phyloP scores from a whole-genome alignment of 2,888 invertebrate genomes.

The Himalopsyche japonica region DNA sequence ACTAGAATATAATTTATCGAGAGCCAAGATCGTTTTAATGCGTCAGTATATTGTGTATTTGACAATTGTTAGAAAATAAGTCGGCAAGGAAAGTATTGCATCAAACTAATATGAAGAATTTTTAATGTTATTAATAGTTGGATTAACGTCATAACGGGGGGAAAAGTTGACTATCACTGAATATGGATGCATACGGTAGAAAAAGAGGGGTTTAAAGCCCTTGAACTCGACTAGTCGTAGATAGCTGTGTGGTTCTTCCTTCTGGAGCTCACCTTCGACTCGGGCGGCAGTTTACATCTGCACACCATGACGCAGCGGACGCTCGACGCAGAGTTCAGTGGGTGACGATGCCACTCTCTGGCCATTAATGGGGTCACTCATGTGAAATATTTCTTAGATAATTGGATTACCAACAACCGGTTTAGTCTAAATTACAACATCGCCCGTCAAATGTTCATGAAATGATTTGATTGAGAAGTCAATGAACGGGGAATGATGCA shows the following conservation, averaged over 20 bases:
- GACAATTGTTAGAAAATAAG: too few relatives aligned
- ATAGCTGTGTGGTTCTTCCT: neutral
- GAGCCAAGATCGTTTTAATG: too few relatives aligned
- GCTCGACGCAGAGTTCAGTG: neutral
- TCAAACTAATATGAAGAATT: too few relatives aligned
- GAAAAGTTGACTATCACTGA: neutral
- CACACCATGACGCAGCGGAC: neutral
- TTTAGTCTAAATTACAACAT: neutral
- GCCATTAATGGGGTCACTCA: neutral
- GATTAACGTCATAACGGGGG: neutral
- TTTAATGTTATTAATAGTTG: too few relatives aligned
- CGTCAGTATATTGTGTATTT: too few relatives aligned
- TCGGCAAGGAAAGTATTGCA: too few relatives aligned
- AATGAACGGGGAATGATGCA: neutral
- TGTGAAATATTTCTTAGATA: neutral
- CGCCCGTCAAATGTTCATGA: neutral
- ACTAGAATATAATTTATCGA: too few relatives aligned
- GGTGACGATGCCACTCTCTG: neutral
- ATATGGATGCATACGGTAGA: neutral
- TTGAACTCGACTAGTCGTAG: conserved; percentile 21
- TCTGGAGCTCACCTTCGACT: conserved; percentile 3
- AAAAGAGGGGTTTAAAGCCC: conserved; percentile 19
- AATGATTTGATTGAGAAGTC: neutral
- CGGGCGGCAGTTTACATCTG: neutral
- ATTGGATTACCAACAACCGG: neutral